phyloP scores from a whole-genome alignment of 2,888 invertebrate genomes.

The Scaptomyza reducta region DNA sequence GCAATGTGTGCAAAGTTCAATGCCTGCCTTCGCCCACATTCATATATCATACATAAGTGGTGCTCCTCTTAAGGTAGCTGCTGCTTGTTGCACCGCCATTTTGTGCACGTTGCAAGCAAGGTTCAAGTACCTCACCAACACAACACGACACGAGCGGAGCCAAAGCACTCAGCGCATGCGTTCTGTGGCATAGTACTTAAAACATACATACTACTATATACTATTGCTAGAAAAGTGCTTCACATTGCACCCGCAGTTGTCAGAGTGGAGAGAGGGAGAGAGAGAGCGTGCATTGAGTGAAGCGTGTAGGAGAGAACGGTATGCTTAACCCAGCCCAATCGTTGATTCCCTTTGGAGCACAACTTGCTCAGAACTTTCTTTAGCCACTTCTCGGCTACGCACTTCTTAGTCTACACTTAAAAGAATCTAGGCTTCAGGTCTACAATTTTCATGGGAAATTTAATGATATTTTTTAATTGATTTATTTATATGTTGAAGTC shows the following conservation, averaged over 20 bases:
- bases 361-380: constrained; percentile 52
- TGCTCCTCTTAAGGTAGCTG: constrained; percentile 47
- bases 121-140: constrained; percentile 71
- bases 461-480: too few relatives aligned
- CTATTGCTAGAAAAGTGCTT: constrained; percentile 53
- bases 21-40: constrained; percentile 58
- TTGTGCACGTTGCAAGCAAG: constrained; percentile 57
- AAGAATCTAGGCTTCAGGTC: not conserved
- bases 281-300: not conserved
- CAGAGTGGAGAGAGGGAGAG: not conserved
- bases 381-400: constrained; percentile 64
- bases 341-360: constrained; percentile 44
- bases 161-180: constrained; percentile 68
- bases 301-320: constrained; percentile 10
- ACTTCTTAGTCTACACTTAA: constrained; percentile 29
- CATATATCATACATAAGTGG: constrained; percentile 57
- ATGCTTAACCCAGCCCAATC: constrained; percentile 49
- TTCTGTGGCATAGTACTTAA: constrained; percentile 33
- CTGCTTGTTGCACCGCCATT: constrained; percentile 57
- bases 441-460: too few relatives aligned
- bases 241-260: constrained; percentile 52
- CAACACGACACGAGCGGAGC: constrained; percentile 29
- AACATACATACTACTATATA: constrained; percentile 13
- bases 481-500: too few relatives aligned
- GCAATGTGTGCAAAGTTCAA: constrained; percentile 46